phyloP scores from a whole-genome alignment of 30 jellyfish, hydroid and myxozoan genomes.

The Pelagia noctiluca region DNA sequence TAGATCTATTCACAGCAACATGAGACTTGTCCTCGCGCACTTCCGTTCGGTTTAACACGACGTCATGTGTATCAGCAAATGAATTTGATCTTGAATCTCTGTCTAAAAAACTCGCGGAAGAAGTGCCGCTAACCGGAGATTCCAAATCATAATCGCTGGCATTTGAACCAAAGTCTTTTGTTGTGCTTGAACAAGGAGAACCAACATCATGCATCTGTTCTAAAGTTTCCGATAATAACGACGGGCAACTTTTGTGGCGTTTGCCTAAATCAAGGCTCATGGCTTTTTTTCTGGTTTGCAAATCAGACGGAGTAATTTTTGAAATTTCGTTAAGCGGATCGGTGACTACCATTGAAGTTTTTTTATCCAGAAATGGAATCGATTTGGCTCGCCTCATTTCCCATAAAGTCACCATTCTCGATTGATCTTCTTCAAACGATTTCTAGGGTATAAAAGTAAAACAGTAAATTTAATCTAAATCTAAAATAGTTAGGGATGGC shows the following conservation, averaged over 20 bases:
- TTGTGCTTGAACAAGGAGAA: conserved; percentile 5
- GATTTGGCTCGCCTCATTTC: conserved; percentile 45
- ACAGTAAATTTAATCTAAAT: too few species aligned
- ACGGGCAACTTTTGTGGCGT: conserved; percentile 67
- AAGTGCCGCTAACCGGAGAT: conserved; percentile 36
- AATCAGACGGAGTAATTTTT: background rate
- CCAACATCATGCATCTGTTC: conserved; percentile 16
- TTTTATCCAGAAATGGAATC: conserved; percentile 13
- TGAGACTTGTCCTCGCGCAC: too few species aligned
- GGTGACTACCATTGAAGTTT: background rate
- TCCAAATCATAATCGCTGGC: conserved; percentile 50
- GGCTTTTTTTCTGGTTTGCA: background rate
- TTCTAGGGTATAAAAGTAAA: too few species aligned
- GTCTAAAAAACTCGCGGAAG: conserved; percentile 42
- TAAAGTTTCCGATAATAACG: conserved; percentile 12
- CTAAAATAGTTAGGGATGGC: background rate
- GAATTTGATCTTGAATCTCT: too few species aligned
- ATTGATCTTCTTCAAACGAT: conserved; percentile 15
- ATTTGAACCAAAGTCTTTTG: conserved; percentile 30
- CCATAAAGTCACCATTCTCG: background rate
- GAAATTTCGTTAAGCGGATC: background rate
- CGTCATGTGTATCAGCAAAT: too few species aligned
- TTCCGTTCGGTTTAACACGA: too few species aligned
- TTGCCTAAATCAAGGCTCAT: background rate
- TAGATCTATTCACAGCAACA: too few species aligned